Base-by-base conservation (phyloP, 2,888 invertebrate genomes). In the Eristalis intricaria region DNA sequence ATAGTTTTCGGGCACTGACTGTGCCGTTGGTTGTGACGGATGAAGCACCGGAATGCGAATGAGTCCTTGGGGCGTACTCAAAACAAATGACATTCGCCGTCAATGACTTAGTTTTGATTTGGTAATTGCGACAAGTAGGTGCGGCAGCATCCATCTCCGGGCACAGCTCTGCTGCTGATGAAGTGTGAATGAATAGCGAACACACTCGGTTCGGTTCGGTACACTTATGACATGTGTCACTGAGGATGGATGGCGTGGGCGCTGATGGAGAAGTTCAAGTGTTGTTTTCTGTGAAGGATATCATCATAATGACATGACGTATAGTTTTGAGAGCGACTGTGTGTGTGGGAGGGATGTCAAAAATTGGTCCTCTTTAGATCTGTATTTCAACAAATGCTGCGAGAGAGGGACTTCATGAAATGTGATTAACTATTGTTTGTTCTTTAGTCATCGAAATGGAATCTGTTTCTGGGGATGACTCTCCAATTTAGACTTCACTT, bases 21-120 rank as follows among this genome's bases (percentile, higher is more conserved):
- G 32, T 56, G 5, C 1, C 23, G 43, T 32, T 19, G 11, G 50
- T 13, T 56, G n/a, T 69, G 68, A 32, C 60, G 11, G 7, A 4
- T n/a, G 5, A 19, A n/a, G 43, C 15, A n/a, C 15, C 26, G 26
- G 13, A 15, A 13, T n/a, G 43, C 3, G 43, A 43, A 43, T n/a
- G 32, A 50, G 63, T 70, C 23, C 61, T 64, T 15, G 10, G 19
- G 35, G 23, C 11, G 22, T 56, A 68, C 75, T 81, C 75, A 81
- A 75, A 74, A 75, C 75, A 50, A 74, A 75, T 75, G 50, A 56
- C 32, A 64, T 68, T 69, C 61, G 50, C 80, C 68, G 74, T 80
- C 74, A 64, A 75, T 75, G 80, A 29, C 63, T 35, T 60, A 63
- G 75, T 75, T 65, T 58, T 75, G 75, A 75, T 66, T 65, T 58